Conservation (phyloP, 1,140 invertebrate genomes). For the Bombus waltoni region DNA sequence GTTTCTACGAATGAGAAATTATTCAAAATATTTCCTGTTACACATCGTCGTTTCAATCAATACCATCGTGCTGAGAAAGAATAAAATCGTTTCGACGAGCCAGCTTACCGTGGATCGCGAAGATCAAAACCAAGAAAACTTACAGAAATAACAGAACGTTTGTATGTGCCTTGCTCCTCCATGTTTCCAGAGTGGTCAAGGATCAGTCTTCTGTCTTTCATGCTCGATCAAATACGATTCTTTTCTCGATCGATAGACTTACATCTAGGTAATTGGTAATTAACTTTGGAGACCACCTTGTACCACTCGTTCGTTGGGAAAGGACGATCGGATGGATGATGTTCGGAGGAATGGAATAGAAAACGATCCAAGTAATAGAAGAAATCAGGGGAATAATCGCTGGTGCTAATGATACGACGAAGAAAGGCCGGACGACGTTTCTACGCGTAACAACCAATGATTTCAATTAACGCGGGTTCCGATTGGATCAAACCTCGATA, state of each 20-base stretch:
- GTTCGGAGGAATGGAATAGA: neutral
- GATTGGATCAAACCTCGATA: neutral
- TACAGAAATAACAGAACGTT: constrained; percentile 47
- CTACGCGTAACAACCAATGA: too few relatives aligned
- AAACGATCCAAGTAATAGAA: neutral
- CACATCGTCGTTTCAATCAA: neutral
- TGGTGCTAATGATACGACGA: constrained; percentile 6
- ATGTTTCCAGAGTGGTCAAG: constrained; percentile 58
- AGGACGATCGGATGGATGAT: neutral
- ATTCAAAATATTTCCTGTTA: neutral
- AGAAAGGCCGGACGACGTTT: constrained; percentile 22
- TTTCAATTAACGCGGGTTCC: neutral
- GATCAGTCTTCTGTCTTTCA: constrained; percentile 58
- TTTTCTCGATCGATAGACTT: constrained; percentile 7
- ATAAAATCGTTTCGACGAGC: neutral
- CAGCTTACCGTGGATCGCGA: constrained; percentile 12
- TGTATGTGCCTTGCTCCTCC: constrained; percentile 64
- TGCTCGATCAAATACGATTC: constrained; percentile 6
- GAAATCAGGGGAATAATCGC: constrained; percentile 12
- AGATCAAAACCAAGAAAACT: constrained; percentile 22
- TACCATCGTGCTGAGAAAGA: neutral
- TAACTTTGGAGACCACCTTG: constrained; percentile 40
- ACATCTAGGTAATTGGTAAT: constrained; percentile 16
- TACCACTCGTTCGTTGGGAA: constrained; percentile 38
- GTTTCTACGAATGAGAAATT: neutral